Evolutionary conservation across 2,113 vertebrate genomes (phyloP), one percentile per base, ranked within the genome.

Genomic region (Acanthisitta chloris): DNA sequence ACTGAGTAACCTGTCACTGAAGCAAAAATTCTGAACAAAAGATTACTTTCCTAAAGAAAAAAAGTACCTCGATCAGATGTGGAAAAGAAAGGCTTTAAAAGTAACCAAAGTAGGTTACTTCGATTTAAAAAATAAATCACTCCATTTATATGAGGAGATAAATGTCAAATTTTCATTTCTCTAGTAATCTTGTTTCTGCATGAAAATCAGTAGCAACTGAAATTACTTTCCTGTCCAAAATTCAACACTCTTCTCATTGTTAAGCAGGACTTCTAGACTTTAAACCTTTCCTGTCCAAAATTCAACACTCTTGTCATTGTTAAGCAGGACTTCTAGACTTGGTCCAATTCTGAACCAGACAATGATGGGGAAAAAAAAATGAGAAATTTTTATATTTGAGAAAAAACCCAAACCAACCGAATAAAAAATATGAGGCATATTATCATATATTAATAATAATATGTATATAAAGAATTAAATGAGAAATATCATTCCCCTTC

Each of bases 141-240:
- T 88, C 59, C 34, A 61, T 93, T 90, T 92, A 84, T 71, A 67
- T 34, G 48, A 94, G 70, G 23, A 89, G 72, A 86, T 86, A 61
- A 93, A 95, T 89, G 76, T 96, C 64, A 96, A 36, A 28, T 95
- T 93, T 94, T 92, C 48, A 71, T 81, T 93, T 88, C 80, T 84
- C 23, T 86, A 72, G 65, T 88, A 90, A 77, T 74, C 55, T 64
- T 67, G 16, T 83, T 51, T 88, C 71, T 90, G 86, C 76, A 90
- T 92, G 74, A 54, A 88, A 78, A 96, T 88, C 55, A 84, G 88
- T 52, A 83, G 46, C 76, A 90, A 86, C 34, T 79, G 55, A 86
- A 90, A 83, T 78, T 74, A 52, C 64, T 3, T 62, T 76, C 69
- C 40, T 42, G 57, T 71, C 28, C 52, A 57, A 88, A 93, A 92